Evolutionary conservation across 2,113 vertebrate species (phyloP), one percentile per base, ranked within the genome.

Genomic region (Poeciliopsis prolifica): DNA sequence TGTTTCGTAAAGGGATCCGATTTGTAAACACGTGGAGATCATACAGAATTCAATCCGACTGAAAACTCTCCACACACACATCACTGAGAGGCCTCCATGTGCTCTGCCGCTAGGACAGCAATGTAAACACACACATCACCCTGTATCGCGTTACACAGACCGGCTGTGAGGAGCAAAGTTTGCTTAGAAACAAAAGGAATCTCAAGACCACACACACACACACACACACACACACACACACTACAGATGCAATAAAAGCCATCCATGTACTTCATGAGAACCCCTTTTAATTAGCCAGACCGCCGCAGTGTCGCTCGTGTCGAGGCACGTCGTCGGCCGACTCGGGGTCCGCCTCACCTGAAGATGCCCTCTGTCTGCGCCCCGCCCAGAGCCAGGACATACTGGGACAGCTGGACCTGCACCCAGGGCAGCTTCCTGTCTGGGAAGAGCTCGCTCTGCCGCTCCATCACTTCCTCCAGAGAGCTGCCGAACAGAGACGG

Each of bases 291-390:
- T 79, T 85, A 84, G 62, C 24, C 28, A 51, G 1, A 63, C 73
- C 80, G 60, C 68, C 61, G 35, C 64, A 51, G 35, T 35, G 1
- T 26, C 6, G 65, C 60, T 77, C 75, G 48, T 40, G 77, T 82
- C 3, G 13, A 76, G 76, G 35, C 87, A 70, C 61, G 85, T 63
- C 24, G 66, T 31, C 33, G 61, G 37, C 29, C 22, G 61, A 64
- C 61, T 30, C 35, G 28, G 28, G 17, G 73, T 66, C 30, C 2
- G 17, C 66, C 91, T 93, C 83, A 97, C 96, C 96, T 96, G 94
- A 97, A 97, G 91, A 97, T 97, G 63, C 96, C 96, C 84, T 97
- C 96, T 0, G 96, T 95, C 86, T 96, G 95, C 62, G 96, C 95
- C 60, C 96, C 96, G 9, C 95, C 96, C 82, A 97, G 87, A 33